A percentile compares a stretch with the other conserved stretches of the same genome.
phyloP scores from a whole-genome alignment of 1,140 invertebrate genomes.

The Apis dorsata region DNA sequence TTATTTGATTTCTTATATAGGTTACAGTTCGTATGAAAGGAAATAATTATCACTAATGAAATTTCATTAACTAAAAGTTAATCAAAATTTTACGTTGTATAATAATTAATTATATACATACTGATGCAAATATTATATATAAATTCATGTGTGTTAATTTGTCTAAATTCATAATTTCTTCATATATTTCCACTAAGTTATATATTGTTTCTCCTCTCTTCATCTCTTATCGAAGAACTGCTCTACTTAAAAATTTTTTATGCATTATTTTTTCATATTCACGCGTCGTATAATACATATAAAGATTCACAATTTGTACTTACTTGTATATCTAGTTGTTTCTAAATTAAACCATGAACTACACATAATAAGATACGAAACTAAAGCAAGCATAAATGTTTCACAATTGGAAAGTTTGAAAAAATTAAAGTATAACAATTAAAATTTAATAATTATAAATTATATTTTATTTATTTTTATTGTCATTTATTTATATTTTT shows the following conservation, averaged over 20 bases:
- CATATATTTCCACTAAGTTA: conserved; percentile 20
- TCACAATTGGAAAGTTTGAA: not conserved
- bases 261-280: not conserved
- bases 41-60: conserved; percentile 2
- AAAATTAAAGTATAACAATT: not conserved
- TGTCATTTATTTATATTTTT: not conserved
- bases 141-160: not conserved
- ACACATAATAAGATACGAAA: conserved; percentile 13
- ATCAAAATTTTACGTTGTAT: not conserved
- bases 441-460: not conserved
- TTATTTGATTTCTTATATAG: conserved; percentile 13
- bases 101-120: conserved; percentile 5
- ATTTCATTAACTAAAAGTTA: conserved; percentile 9
- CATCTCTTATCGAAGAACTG: conserved; percentile 22
- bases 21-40: conserved; percentile 12
- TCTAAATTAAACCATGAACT: conserved; percentile 3
- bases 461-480: not conserved
- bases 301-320: not conserved
- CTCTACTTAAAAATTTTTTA: not conserved
- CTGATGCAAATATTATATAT: conserved; percentile 5
- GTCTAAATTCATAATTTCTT: conserved; percentile 27
- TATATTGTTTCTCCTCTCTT: not conserved
- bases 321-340: not conserved
- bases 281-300: not conserved
- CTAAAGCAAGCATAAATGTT: conserved; percentile 6